Evolutionary conservation across 2,113 vertebrate genomes (phyloP).

Genomic region (Siniperca chuatsi): DNA sequence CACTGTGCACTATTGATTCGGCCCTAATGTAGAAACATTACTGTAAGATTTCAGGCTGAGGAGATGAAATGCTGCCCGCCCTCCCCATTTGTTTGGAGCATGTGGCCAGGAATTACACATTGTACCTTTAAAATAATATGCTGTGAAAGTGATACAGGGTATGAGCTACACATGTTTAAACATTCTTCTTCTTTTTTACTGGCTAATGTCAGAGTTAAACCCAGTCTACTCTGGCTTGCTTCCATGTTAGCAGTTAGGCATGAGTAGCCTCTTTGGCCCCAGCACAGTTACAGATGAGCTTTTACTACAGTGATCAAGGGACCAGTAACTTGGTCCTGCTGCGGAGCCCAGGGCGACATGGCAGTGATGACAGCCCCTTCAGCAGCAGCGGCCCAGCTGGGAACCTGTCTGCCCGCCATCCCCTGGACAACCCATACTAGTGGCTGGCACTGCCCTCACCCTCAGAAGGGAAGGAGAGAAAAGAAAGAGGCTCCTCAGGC

Average conservation of each 20-base stretch:
- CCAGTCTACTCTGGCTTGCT: conserved; percentile 59
- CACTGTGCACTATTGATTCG: no score
- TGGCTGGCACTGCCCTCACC: conserved; percentile 61
- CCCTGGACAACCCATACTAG: conserved; percentile 37
- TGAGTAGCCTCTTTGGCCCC: conserved; percentile 53
- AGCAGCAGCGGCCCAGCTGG: conserved; percentile 72
- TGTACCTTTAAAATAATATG: neutral
- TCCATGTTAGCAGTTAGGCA: conserved; percentile 59
- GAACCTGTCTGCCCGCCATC: conserved; percentile 48
- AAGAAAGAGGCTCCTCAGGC: conserved; percentile 62
- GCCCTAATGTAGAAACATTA: no score
- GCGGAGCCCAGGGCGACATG: conserved; percentile 58
- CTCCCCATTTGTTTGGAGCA: no score
- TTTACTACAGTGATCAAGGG: conserved; percentile 61
- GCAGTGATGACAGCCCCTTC: conserved; percentile 57
- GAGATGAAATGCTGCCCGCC: no score
- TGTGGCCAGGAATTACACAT: no score
- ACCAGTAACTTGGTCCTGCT: conserved; percentile 57
- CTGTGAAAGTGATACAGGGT: conserved; percentile 20
- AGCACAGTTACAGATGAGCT: conserved; percentile 56
- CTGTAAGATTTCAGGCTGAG: no score
- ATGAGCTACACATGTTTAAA: conserved; percentile 43
- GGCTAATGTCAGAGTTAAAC: conserved; percentile 35
- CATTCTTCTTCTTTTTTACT: conserved; percentile 22
- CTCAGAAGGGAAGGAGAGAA: conserved; percentile 48